phyloP scores from a whole-genome alignment of 2,113 vertebrate species.

The Gnathonemus longibarbis region DNA sequence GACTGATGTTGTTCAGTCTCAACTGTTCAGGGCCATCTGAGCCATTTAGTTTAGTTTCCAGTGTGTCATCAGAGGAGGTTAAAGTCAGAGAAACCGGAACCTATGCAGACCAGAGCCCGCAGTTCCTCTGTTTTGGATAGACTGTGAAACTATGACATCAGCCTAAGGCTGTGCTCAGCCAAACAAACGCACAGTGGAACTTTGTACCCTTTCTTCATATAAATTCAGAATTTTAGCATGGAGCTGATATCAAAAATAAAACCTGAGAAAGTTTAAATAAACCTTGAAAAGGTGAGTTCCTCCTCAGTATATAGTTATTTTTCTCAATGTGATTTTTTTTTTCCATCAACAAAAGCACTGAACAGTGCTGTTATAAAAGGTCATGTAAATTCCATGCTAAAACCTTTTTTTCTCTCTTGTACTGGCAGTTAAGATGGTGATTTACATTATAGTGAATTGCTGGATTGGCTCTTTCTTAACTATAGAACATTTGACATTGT shows the following conservation, averaged over 20 bases:
- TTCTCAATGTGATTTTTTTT: neutral
- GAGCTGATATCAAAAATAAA: conserved; percentile 27
- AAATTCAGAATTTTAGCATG: conserved; percentile 29
- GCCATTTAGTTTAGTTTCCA: conserved; percentile 38
- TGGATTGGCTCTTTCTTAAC: neutral
- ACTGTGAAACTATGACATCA: conserved; percentile 47
- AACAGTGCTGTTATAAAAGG: neutral
- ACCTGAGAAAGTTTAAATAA: conserved; percentile 1
- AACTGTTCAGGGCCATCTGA: neutral
- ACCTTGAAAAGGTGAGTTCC: neutral
- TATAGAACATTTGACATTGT: neutral
- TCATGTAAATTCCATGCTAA: conserved; percentile 1
- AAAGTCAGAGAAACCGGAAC: conserved; percentile 15
- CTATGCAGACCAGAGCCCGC: conserved; percentile 32
- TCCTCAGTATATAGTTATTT: conserved; percentile 11
- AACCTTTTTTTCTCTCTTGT: neutral
- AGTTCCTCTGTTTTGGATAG: conserved; percentile 33
- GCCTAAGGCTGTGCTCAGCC: conserved; percentile 41
- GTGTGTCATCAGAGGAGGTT: conserved; percentile 37
- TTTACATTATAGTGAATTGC: neutral
- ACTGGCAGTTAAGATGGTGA: neutral
- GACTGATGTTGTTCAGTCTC: neutral
- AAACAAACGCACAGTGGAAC: conserved; percentile 36
- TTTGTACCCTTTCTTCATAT: conserved; percentile 15
- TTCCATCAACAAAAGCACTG: neutral